Evolutionary conservation across 2,888 invertebrate species (phyloP), one percentile per base, ranked within the genome.

Genomic region (Eledona agricola): DNA sequence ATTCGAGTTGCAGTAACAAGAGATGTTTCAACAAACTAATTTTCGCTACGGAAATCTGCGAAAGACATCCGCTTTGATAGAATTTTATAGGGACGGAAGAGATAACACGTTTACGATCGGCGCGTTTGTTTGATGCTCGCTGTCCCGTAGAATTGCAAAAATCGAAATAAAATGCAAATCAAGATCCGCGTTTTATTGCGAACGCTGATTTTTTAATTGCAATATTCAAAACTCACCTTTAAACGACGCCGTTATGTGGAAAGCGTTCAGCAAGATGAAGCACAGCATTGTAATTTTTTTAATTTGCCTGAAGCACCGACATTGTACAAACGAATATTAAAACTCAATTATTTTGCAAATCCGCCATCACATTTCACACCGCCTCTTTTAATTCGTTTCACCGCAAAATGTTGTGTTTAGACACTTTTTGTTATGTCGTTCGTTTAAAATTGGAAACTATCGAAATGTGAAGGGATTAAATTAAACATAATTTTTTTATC

Each of bases 281-380:
- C 43, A 47, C 50, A 50, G 25, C 54, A 54, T 54, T 32, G 23
- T 50, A 20, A 43, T 15, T 20, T 12, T 22, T 34, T 13, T 29
- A 43, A 31, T 43, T 19, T 9, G 22, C 7, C 15, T 22, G 2
- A 7, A 5, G 5, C 43, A 43, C 32, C 11, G 11, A 16, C 43
- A 43, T 43, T 10, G 9, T 23, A 23, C 10, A n/a, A n/a, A n/a
- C n/a, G n/a, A n/a, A n/a, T n/a, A n/a, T n/a, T n/a, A n/a, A n/a
- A n/a, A n/a, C n/a, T n/a, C n/a, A n/a, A n/a, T n/a, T n/a, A n/a
- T n/a, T n/a, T n/a, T n/a, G n/a, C n/a, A n/a, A n/a, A n/a, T n/a
- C n/a, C n/a, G n/a, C n/a, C n/a, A n/a, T n/a, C n/a, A n/a, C n/a
- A n/a, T n/a, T n/a, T n/a, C n/a, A n/a, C n/a, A n/a, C n/a, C n/a